Evolutionary conservation across 2,888 invertebrate genomes (phyloP), one percentile per base, ranked within the genome.

Genomic region (Callinectes sapidus): DNA sequence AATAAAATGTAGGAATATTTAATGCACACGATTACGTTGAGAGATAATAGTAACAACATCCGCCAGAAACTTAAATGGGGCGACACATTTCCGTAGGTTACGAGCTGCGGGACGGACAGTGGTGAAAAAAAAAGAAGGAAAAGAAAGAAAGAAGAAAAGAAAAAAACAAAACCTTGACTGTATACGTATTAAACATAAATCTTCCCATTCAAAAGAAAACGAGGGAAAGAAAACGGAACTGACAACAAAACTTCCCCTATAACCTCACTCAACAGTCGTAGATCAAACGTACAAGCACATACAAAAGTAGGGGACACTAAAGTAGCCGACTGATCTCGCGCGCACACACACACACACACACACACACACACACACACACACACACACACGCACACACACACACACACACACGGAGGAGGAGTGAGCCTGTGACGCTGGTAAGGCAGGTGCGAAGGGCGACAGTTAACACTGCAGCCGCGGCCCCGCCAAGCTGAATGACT

Each of bases 401-500:
- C 71, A 71, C 71, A 71, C 71, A 28, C 71, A 71, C 71, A 71
- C 71, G 23, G 71, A 28, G n/a, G 28, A n/a, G 6, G n/a, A 71
- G 61, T n/a, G 32, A 81, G 16, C 35, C 81, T 81, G 35, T 81
- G 81, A 81, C 32, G 81, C 81, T 35, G 35, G 81, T 32, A 28
- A 81, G 81, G 81, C 81, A 81, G 35, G 81, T 71, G 71, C 71
- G 71, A 71, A 71, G 35, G 81, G 35, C 81, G 81, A 81, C 35
- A 23, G 81, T 81, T 81, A 35, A 81, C 81, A 81, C 81, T 81
- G 81, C 81, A 81, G 35, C 35, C 81, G 81, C 81, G 81, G 81
- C 81, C 81, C 35, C 81, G 81, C 81, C 81, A 81, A 81, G 81
- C 81, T 81, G 81, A 81, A 81, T 81, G 81, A 81, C 81, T 81